These are phyloP conservation scores for Lasioglossum zephyrum DNA, from an alignment of 2,888 invertebrate species.

Conservation along the genomic window DNA sequence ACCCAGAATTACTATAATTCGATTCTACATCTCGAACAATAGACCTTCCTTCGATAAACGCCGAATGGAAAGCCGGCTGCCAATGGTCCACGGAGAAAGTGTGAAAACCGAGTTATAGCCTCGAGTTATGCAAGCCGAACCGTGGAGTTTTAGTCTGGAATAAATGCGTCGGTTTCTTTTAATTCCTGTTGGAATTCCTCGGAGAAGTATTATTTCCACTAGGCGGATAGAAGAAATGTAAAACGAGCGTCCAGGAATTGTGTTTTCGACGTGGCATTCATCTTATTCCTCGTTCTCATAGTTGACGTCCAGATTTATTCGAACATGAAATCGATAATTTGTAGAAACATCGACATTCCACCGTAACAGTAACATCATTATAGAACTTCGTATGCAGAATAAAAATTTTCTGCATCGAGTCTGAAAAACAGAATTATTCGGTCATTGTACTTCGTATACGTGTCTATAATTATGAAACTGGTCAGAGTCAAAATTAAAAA, in stretches of 20 bases:
- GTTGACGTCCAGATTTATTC: not conserved
- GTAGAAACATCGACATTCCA: not conserved
- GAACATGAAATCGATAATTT: not conserved
- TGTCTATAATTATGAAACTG: no score
- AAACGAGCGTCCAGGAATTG: not conserved
- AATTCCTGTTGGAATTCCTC: conserved; percentile 23
- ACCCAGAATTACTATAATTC: not conserved
- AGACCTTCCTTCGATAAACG: not conserved
- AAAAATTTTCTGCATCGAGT: not conserved
- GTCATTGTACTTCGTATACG: no score
- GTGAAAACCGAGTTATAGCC: conserved; percentile 16
- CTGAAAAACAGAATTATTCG: not conserved
- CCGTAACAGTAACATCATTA: not conserved
- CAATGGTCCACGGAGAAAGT: conserved; percentile 24
- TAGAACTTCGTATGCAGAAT: not conserved
- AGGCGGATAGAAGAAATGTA: conserved; percentile 9
- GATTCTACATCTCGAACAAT: not conserved
- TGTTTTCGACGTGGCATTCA: not conserved
- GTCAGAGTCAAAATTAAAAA: no score
- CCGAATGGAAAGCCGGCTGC: not conserved
- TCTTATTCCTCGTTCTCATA: not conserved
- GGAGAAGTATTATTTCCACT: conserved; percentile 9
- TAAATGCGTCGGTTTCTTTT: conserved; percentile 8
- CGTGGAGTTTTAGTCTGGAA: conserved; percentile 1
- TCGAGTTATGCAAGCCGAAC: not conserved